Evolutionary conservation across 2,888 invertebrate species (phyloP), one percentile per base, ranked within the genome.

Genomic region (Archaeoteleia sp.): DNA sequence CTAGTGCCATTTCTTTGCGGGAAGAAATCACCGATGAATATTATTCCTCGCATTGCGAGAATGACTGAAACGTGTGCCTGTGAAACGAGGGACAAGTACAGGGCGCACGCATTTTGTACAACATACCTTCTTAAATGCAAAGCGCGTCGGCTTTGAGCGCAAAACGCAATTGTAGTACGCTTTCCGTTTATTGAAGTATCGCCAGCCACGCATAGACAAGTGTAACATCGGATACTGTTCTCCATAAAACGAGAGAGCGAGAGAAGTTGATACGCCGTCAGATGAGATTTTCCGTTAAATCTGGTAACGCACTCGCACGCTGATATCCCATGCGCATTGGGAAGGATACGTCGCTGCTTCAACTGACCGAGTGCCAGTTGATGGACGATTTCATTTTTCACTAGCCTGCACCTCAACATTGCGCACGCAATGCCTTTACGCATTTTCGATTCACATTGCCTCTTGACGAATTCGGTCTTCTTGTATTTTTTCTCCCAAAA

Each of bases 71-170:
- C 15, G 13, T 55, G 58, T 55, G 60, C 49, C 60, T 55, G 60
- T 67, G 66, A 67, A 54, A 63, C 58, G 68, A 68, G 62, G 67
- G 58, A 58, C 58, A 54, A 46, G 27, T 62, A 49, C 32, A 25
- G 71, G 74, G 70, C 78, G 79, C 78, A 78, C 79, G 79, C 79
- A 74, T 71, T 73, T 71, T 71, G 10, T 45, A 53, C 67, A 82
- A 85, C 85, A 78, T 84, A 85, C 85, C 85, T 84, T 84, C 72
- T 75, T 77, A 75, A 78, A 78, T 79, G 79, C 81, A 82, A 83
- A 80, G 82, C 79, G 78, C 78, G 77, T 77, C 78, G 78, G 79
- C 78, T 78, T 81, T 75, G 76, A 78, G 73, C 81, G 81, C 81
- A 82, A 82, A 83, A 82, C 83, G 83, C 82, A 81, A 81, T 78